These are phyloP conservation scores for Melanotaenia maccullochi DNA, from an alignment of 2,797 vertebrate species.

Conservation along the genomic window DNA sequence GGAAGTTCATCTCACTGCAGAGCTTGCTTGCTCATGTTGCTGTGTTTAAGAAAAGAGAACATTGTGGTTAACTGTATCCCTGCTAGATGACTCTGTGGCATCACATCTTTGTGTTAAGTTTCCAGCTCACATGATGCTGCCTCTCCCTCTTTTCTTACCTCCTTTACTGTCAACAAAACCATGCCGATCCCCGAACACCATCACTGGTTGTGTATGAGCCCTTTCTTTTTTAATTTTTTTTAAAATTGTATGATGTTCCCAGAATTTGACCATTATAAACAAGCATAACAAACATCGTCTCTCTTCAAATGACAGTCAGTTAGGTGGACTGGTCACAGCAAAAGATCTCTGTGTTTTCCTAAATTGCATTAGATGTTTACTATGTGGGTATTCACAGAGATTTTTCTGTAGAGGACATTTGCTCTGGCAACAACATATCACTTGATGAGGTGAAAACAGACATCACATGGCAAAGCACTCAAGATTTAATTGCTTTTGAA, in stretches of 20 bases:
- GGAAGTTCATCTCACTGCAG: neutral
- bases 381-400: neutral
- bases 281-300: constrained; percentile 14
- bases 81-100: constrained; percentile 3
- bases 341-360: constrained; percentile 19
- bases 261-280: neutral
- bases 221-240: too few species aligned
- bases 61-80: neutral
- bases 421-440: constrained; percentile 9
- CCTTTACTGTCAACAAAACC: constrained; percentile 25
- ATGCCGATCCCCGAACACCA: neutral
- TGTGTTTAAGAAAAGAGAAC: neutral
- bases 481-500: constrained; percentile 6
- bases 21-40: neutral
- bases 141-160: constrained; percentile 22
- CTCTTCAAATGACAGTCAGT: constrained; percentile 16
- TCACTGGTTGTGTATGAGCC: neutral
- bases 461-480: constrained; percentile 11
- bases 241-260: neutral
- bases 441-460: constrained; percentile 12
- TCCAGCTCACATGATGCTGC: constrained; percentile 36
- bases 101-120: constrained; percentile 31
- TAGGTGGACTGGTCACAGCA: constrained; percentile 43
- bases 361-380: constrained; percentile 55
- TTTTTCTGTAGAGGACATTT: constrained; percentile 16